Percentiles rank a stretch among this genome's conserved stretches.
Evolutionary conservation across 1,140 invertebrate genomes (phyloP).

Genomic region (Zaprionus lachaisei): DNA sequence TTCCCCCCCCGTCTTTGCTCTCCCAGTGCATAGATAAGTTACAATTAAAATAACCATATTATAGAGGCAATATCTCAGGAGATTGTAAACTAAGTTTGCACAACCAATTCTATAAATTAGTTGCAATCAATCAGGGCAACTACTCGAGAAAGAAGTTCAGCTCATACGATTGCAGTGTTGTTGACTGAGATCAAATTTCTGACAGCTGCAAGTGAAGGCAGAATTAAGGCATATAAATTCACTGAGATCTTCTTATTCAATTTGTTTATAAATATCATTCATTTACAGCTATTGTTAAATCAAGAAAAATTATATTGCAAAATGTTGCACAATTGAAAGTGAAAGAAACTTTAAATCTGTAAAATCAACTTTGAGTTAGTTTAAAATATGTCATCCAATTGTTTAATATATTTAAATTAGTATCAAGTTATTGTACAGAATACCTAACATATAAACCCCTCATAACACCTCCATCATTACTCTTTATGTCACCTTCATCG

Average conservation of each 20-base stretch:
- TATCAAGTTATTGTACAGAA: background rate
- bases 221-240: background rate
- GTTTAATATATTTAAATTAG: background rate
- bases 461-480: too few species aligned
- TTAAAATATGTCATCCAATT: background rate
- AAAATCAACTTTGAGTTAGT: background rate
- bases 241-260: background rate
- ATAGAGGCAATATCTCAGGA: slow-evolving; percentile 13
- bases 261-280: background rate
- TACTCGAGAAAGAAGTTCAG: background rate
- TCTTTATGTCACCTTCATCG: background rate
- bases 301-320: background rate
- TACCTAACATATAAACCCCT: background rate
- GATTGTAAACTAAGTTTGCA: slow-evolving; percentile 16
- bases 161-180: background rate
- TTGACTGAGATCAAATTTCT: background rate
- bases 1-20: background rate
- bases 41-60: slow-evolving; percentile 38
- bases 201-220: background rate
- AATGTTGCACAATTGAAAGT: background rate
- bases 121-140: slow-evolving; percentile 32
- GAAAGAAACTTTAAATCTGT: background rate
- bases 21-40: slow-evolving; percentile 22
- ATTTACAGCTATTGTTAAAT: background rate
- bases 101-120: slow-evolving; percentile 33